phyloP scores from a whole-genome alignment of 2,888 invertebrate genomes.

The Junonia oenone region DNA sequence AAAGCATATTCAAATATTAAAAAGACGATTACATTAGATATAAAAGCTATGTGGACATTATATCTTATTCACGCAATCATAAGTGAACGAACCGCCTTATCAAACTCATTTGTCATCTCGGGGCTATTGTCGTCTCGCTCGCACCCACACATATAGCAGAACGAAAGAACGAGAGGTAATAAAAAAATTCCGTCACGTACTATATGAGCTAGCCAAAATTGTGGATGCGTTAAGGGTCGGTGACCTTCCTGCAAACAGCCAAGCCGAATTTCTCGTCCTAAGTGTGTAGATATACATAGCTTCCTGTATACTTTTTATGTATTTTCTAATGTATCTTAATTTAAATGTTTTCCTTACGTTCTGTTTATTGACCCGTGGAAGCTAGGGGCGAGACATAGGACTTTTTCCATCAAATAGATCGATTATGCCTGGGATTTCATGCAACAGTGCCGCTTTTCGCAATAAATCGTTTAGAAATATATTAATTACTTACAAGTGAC shows the following conservation, averaged over 20 bases:
- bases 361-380: no score
- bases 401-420: no score
- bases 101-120: conserved; percentile 38
- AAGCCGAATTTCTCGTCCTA: conserved; percentile 2
- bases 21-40: no score
- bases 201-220: conserved; percentile 60
- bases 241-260: conserved; percentile 48
- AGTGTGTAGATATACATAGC: neutral
- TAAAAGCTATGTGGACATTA: conserved; percentile 6
- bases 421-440: no score
- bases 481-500: no score
- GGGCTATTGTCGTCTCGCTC: conserved; percentile 38
- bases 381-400: no score
- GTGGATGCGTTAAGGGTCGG: conserved; percentile 49
- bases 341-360: neutral
- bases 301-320: neutral
- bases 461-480: no score
- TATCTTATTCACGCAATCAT: conserved; percentile 18
- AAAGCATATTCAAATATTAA: no score
- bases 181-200: conserved; percentile 68
- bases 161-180: conserved; percentile 50
- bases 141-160: conserved; percentile 31
- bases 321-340: neutral
- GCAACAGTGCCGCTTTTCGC: no score
- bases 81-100: conserved; percentile 34